These are phyloP conservation scores for Dolomedes plantarius DNA, from an alignment of 2,888 invertebrate species.

Conservation along the genomic window DNA sequence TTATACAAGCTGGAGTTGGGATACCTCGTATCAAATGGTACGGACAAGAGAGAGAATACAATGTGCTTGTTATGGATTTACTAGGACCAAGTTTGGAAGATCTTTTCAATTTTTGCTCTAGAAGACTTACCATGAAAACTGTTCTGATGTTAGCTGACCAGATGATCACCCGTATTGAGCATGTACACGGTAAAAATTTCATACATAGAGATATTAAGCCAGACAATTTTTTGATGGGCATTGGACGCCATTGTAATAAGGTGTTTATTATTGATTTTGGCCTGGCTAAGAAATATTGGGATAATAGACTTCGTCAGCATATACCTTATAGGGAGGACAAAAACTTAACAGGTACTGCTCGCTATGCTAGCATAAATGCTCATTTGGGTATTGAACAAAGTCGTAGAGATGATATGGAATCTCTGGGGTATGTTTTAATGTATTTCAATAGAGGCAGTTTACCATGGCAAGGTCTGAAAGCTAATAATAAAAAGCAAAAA, in stretches of 20 bases:
- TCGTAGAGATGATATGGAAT: constrained; percentile 99
- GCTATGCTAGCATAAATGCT: constrained; percentile 99
- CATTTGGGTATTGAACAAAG: constrained; percentile 98
- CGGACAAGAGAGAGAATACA: constrained; percentile 97
- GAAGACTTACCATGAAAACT: constrained; percentile 99
- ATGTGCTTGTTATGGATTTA: constrained; percentile 99
- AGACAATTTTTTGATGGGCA: constrained; percentile 99
- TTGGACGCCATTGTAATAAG: constrained; percentile 98
- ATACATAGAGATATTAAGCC: constrained; percentile 98
- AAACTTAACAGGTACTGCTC: constrained; percentile 97
- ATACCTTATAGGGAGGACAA: constrained; percentile 99
- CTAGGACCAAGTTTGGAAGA: constrained; percentile 98
- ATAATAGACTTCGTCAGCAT: constrained; percentile 92
- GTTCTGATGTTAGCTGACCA: constrained; percentile 99
- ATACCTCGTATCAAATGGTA: constrained; percentile 92
- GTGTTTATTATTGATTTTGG: constrained; percentile 98
- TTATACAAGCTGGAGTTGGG: constrained; percentile 96
- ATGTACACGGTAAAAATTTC: constrained; percentile 98
- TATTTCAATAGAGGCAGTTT: constrained; percentile 89
- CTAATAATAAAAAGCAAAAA: constrained; percentile 98
- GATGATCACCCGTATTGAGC: constrained; percentile 94
- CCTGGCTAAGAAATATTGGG: constrained; percentile 98
- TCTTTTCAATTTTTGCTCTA: constrained; percentile 98
- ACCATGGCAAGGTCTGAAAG: constrained; percentile 98
- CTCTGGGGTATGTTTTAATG: constrained; percentile 99